A percentile compares a stretch with the other conserved stretches of the same genome.
phyloP scores from a whole-genome alignment of 2,113 vertebrate species.

The Macaca fascicularis region DNA sequence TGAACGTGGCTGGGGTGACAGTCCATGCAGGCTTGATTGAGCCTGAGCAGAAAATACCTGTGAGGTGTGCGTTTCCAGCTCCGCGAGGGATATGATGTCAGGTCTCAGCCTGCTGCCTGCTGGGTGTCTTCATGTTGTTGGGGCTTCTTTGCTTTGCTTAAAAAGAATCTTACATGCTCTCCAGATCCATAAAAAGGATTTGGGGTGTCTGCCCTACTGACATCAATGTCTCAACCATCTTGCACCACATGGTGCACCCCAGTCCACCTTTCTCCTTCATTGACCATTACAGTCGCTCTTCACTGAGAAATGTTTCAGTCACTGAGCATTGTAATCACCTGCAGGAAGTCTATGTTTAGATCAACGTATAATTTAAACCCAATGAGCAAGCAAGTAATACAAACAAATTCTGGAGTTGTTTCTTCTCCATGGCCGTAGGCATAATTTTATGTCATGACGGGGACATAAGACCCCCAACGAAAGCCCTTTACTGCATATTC shows the following conservation, averaged over 20 bases:
- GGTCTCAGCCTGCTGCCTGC: not conserved
- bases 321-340: not conserved
- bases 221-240: not conserved
- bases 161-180: not conserved
- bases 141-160: not conserved
- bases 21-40: not conserved
- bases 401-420: not conserved
- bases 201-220: not conserved
- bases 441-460: not conserved
- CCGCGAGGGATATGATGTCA: not conserved
- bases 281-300: not conserved
- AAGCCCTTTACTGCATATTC: not conserved
- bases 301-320: not conserved
- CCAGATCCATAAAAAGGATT: not conserved
- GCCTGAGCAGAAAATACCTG: not conserved
- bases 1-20: not conserved
- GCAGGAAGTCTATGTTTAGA: constrained; percentile 12
- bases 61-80: not conserved
- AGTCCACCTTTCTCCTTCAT: not conserved
- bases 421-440: not conserved
- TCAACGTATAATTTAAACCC: constrained; percentile 22
- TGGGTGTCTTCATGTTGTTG: not conserved
- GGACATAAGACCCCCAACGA: not conserved
- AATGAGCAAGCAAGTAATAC: not conserved
- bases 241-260: not conserved